These are phyloP conservation scores for Avahi laniger DNA, from an alignment of 2,797 vertebrate genomes.

Conservation along the genomic window DNA sequence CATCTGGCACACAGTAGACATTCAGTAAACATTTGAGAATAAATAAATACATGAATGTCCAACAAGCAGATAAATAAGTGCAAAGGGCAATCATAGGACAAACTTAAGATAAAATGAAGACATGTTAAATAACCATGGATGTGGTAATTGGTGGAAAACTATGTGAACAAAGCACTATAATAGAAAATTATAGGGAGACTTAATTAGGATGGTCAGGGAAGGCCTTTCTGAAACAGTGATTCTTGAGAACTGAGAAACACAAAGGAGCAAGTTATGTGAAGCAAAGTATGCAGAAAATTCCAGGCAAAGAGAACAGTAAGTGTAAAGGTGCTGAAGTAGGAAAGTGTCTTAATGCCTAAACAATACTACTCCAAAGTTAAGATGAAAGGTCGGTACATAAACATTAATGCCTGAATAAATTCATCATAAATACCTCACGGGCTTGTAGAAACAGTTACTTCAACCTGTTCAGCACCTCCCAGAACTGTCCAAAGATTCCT, in stretches of 20 bases:
- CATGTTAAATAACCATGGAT: neutral
- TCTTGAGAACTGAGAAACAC: neutral
- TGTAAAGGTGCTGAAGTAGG: neutral
- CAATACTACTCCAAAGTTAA: neutral
- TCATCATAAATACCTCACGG: neutral
- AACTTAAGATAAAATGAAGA: neutral
- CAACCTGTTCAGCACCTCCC: neutral
- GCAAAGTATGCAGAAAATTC: neutral
- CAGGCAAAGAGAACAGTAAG: neutral
- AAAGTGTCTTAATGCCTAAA: neutral
- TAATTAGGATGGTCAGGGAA: neutral
- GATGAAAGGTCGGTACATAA: neutral
- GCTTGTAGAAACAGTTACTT: neutral
- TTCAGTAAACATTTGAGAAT: slow-evolving; percentile 1
- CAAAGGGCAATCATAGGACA: neutral
- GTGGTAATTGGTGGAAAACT: neutral
- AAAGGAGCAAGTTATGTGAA: neutral
- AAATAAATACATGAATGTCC: neutral
- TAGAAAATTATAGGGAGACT: neutral
- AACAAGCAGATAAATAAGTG: neutral
- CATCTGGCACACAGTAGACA: neutral
- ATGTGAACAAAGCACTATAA: neutral
- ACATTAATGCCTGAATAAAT: neutral
- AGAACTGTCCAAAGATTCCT: neutral
- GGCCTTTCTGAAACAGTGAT: neutral